Conservation (phyloP, 2,888 invertebrate genomes). For the Orchesellides sinensis region DNA sequence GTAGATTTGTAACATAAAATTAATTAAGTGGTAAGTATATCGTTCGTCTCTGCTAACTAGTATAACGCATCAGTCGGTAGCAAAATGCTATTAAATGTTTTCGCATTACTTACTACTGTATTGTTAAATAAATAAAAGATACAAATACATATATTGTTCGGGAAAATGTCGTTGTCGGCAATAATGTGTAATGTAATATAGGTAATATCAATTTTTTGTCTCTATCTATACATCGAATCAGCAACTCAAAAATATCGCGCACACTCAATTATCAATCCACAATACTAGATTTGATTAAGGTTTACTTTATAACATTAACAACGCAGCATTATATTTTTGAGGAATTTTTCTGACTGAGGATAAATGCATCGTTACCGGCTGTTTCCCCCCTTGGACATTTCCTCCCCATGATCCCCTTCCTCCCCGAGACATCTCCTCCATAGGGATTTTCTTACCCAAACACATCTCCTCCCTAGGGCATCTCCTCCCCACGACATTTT, state of each 20-base stretch:
- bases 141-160: conserved; percentile 17
- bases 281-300: conserved; percentile 39
- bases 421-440: no score
- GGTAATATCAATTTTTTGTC: conserved; percentile 20
- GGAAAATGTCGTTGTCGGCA: conserved; percentile 30
- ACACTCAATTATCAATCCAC: no score
- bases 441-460: no score
- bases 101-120: conserved; percentile 29
- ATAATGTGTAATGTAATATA: conserved; percentile 9
- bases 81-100: conserved; percentile 48
- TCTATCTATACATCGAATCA: conserved; percentile 1
- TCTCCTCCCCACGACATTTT: no score
- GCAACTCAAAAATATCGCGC: conserved; percentile 21
- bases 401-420: no score
- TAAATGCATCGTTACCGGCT: no score
- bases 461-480: no score
- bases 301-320: background rate
- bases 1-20: background rate
- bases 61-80: conserved; percentile 49
- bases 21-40: conserved; percentile 5
- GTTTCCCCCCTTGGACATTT: no score
- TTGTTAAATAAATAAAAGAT: conserved; percentile 33
- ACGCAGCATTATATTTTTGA: background rate
- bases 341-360: conserved; percentile 28
- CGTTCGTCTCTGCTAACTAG: background rate